Conservation (phyloP, 92 coral and sea anemone species). For the Epizoanthus scotinus region DNA sequence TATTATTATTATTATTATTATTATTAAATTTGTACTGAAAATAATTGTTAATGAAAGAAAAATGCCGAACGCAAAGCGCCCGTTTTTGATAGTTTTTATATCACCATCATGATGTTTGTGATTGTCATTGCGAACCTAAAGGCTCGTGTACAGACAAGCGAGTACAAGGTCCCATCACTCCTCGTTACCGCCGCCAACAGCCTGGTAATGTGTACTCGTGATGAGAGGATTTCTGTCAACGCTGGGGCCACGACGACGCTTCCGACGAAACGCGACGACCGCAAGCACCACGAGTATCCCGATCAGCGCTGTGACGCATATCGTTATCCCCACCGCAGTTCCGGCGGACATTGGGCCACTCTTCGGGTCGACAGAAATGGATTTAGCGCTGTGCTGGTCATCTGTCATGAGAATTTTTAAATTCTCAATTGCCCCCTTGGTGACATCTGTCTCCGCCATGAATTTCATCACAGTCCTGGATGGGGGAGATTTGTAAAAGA, state of each 20-base stretch:
- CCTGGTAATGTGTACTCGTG: constrained; percentile 26
- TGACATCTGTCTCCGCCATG: constrained; percentile 23
- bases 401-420: not conserved
- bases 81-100: no score
- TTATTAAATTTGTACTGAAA: no score
- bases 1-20: no score
- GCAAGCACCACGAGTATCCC: constrained; percentile 55
- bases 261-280: constrained; percentile 64
- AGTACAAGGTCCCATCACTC: not conserved
- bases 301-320: constrained; percentile 64
- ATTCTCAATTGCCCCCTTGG: constrained; percentile 31
- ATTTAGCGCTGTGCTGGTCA: not conserved
- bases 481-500: not conserved
- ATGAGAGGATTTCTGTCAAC: constrained; percentile 11
- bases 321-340: constrained; percentile 65
- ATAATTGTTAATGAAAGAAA: no score
- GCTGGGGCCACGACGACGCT: constrained; percentile 4
- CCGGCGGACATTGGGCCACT: constrained; percentile 58
- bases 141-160: no score
- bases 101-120: no score
- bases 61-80: no score
- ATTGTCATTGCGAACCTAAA: no score
- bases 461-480: constrained; percentile 25
- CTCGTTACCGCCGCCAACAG: not conserved
- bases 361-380: constrained; percentile 38